These are phyloP conservation scores for Octopus bimaculoides DNA, from an alignment of 1,140 invertebrate genomes.

Conservation along the genomic window DNA sequence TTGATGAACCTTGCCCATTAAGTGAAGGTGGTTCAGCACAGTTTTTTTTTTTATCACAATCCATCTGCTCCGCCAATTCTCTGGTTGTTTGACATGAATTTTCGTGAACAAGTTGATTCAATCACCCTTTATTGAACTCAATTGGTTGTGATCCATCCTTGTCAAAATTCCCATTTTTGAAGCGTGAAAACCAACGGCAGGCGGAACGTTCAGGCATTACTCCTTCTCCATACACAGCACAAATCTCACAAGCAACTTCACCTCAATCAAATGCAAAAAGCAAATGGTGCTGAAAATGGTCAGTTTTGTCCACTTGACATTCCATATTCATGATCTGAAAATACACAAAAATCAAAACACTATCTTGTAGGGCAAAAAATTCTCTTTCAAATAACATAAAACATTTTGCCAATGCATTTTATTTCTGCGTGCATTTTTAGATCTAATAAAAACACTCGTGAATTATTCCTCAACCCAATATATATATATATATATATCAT, in stretches of 20 bases:
- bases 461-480: too few species aligned
- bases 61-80: background rate
- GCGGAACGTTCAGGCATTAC: background rate
- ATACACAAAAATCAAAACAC: background rate
- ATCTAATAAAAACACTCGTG: too few species aligned
- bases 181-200: background rate
- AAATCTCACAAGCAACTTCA: background rate
- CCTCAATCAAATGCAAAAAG: background rate
- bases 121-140: background rate
- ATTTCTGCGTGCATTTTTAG: too few species aligned
- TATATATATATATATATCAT: too few species aligned
- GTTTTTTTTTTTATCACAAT: background rate
- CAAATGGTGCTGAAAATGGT: background rate
- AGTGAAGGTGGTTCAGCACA: too few species aligned
- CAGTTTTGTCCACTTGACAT: background rate
- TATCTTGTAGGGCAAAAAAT: too few species aligned
- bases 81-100: background rate
- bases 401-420: too few species aligned
- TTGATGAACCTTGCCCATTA: too few species aligned
- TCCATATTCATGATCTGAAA: background rate
- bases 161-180: background rate
- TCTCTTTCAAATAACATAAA: too few species aligned
- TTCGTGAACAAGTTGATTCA: background rate
- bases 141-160: slow-evolving; percentile 1
- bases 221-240: background rate